Evolutionary conservation across 2,797 vertebrate species (phyloP), one percentile per base, ranked within the genome.

Genomic region (Podarcis lilfordi): DNA sequence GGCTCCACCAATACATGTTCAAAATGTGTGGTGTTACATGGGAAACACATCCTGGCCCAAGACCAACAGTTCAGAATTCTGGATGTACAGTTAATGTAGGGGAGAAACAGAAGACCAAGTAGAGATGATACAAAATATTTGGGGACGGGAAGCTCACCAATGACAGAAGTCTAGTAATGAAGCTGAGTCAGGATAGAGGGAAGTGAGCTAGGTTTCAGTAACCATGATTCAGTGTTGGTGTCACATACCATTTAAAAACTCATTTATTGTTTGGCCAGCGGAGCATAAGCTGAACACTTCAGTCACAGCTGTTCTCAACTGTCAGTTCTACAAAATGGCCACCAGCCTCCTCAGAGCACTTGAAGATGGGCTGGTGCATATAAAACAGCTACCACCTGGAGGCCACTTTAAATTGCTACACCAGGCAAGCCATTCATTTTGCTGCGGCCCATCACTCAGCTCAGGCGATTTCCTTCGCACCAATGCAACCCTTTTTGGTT

Each of bases 241-340:
- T 76, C 78, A 89, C 83, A 85, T 84, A 75, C 71, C 83, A 74
- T 85, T 85, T 80, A 80, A 81, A 89, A 80, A 75, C 69, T 74
- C 78, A 81, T 74, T 80, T 80, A 89, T 85, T 75, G 59, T 89
- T 76, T 85, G 88, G 83, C 77, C 75, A 89, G 43, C 3, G 69
- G 85, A 61, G 32, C 59, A 75, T 85, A 85, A 68, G 69, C 55
- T 80, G 78, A 66, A 85, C 3, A 29, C 78, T 74, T 80, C 69
- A 81, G 83, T 89, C 77, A 85, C 10, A 1, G 40, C 69, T 75
- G 13, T 64, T 45, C 78, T 85, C 78, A 74, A 50, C n/a, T 80
- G 77, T 66, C 69, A 85, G 0, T 68, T 80, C 68, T 66, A 85
- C 32, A 80, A 83, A 86, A 89, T 82, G 80, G 74, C 80, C 35